Conservation (phyloP, 2,797 vertebrate genomes). For the Chloroceryle amazona region DNA sequence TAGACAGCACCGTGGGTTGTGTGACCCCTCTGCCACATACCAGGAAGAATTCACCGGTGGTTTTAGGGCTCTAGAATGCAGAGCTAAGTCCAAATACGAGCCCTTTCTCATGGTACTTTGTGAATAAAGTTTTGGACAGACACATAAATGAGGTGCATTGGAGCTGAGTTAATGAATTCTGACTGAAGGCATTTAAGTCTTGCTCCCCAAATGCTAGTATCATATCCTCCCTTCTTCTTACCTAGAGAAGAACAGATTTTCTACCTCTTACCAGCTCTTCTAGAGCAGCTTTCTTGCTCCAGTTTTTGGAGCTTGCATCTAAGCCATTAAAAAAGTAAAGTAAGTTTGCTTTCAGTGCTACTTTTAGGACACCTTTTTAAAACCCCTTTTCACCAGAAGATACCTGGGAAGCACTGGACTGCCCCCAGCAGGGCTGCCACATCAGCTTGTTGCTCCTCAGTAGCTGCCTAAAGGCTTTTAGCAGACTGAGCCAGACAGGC, state of each 20-base stretch:
- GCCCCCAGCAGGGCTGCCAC: neutral
- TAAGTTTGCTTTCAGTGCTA: neutral
- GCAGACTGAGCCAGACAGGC: neutral
- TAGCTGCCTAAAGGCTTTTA: neutral
- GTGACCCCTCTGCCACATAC: neutral
- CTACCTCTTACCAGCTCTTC: neutral
- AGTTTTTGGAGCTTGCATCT: neutral
- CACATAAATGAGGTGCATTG: neutral
- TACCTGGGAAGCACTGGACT: neutral
- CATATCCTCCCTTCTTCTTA: neutral
- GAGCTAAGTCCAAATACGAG: neutral
- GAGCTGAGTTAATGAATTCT: neutral
- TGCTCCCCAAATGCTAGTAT: neutral
- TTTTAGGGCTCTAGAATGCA: neutral
- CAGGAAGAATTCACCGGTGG: neutral
- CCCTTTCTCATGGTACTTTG: neutral
- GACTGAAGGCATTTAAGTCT: neutral
- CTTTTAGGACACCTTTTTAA: neutral
- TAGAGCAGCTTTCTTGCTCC: neutral
- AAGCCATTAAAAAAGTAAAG: neutral
- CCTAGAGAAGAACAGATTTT: neutral
- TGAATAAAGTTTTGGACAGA: neutral
- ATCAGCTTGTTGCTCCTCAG: neutral
- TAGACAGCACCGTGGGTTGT: accelerated
- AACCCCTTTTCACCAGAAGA: neutral